Base-by-base conservation (phyloP, 2,797 vertebrate species). In the Hirundo rustica region DNA sequence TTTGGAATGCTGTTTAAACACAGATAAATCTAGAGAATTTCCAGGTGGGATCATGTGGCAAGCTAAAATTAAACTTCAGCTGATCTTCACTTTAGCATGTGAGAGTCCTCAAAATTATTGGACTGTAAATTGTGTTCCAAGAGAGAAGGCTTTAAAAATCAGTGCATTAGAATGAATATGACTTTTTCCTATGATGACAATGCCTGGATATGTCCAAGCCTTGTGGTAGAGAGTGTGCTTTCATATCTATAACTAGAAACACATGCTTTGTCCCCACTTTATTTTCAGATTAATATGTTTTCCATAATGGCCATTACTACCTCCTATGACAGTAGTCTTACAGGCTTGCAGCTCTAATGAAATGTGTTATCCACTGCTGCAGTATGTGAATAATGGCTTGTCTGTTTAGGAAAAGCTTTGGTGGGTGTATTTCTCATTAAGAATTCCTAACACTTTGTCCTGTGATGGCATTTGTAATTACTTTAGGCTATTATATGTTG, bases 11-110 rank as follows among this genome's bases (percentile, higher is more conserved):
- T 75, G 16, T 66, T 90, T 85, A 87, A 84, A 72, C 8, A 19
- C 32, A 77, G 29, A 61, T 72, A n/a, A 51, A 86, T 54, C 17
- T 78, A 75, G 58, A 81, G 54, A 25, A 47, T 68, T 81, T 81
- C 34, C 60, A 88, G 40, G 61, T 94, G 42, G 13, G 8, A 88
- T 93, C 66, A 84, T 62, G 54, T 26, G 58, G 58, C n/a, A 89
- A 51, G 13, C 36, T 84, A 86, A 93, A 93, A 88, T 55, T 94
- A 87, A 91, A 62, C 18, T 68, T 86, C 55, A 93, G 25, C 47
- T 89, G 58, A 57, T 84, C 53, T 61, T 81, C 60, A 38, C 54
- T 36, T 62, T 48, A 73, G 6, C 7, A 85, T 60, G 17, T 87
- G 40, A 91, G 36, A 81, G 44, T 60, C 32, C n/a, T 93, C 34